Conservation (phyloP, 2,888 invertebrate genomes). For the Ophion slaviceki region DNA sequence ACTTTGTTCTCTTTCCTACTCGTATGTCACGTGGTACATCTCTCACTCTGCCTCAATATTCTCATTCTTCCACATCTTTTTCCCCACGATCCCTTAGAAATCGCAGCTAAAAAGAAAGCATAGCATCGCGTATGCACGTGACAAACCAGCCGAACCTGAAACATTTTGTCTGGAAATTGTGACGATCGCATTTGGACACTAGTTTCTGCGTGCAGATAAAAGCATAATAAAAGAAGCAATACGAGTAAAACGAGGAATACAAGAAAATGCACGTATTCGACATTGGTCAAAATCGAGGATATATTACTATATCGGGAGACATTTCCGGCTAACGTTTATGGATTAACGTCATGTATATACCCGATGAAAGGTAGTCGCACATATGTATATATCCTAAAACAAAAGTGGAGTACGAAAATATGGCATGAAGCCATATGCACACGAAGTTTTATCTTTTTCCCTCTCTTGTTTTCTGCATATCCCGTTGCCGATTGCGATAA, state of each 20-base stretch:
- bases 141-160: neutral
- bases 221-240: neutral
- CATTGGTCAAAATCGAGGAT: constrained; percentile 27
- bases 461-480: constrained; percentile 5
- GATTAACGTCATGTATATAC: neutral
- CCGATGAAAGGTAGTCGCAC: constrained; percentile 10
- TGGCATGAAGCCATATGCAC: constrained; percentile 40
- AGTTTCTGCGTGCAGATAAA: neutral
- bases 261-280: neutral
- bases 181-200: neutral
- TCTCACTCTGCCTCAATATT: too few relatives aligned
- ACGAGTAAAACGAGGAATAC: neutral
- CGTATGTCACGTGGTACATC: too few relatives aligned
- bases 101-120: too few relatives aligned
- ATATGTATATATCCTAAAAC: constrained; percentile 42
- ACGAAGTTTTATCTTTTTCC: constrained; percentile 25
- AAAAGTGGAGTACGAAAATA: constrained; percentile 47
- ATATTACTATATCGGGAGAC: neutral
- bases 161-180: neutral
- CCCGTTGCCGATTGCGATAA: constrained; percentile 34
- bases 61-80: too few relatives aligned
- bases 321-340: neutral
- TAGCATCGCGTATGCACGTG: neutral
- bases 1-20: too few relatives aligned
- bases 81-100: too few relatives aligned